Evolutionary conservation across 1,140 invertebrate genomes (phyloP).

Genomic region (Aphelenchoides fujianensis): DNA sequence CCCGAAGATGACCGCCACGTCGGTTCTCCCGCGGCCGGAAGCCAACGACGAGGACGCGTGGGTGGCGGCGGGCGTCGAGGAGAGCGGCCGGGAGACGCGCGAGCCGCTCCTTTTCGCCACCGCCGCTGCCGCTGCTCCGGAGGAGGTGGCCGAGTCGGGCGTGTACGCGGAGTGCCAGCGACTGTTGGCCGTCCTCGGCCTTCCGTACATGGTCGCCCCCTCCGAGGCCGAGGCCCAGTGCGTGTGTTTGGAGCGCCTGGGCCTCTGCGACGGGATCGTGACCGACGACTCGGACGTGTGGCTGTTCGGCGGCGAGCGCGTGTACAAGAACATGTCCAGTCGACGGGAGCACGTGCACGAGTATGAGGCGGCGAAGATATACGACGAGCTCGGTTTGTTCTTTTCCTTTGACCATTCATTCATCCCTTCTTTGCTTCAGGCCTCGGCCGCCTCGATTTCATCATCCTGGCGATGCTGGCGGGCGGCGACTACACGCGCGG

Average conservation of each 20-base stretch:
- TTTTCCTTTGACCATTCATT: neutral
- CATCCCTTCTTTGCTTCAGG: no score
- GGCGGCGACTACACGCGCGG: constrained; percentile 97
- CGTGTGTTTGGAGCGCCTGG: constrained; percentile 78
- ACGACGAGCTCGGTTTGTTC: constrained; percentile 44
- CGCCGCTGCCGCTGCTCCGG: neutral
- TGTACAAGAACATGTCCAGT: constrained; percentile 91
- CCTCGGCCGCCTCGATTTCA: constrained; percentile 69
- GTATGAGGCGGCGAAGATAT: constrained; percentile 37
- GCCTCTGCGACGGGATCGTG: constrained; percentile 77
- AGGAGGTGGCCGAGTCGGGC: constrained; percentile 71
- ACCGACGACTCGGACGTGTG: constrained; percentile 98
- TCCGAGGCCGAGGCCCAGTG: constrained; percentile 98
- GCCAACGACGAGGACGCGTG: constrained; percentile 29
- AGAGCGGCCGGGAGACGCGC: neutral
- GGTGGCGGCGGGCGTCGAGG: neutral
- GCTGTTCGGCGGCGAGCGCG: constrained; percentile 87
- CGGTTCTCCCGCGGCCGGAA: neutral
- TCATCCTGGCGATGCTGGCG: constrained; percentile 84
- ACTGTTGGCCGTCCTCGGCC: constrained; percentile 77
- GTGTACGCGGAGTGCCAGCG: constrained; percentile 77
- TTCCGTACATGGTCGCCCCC: constrained; percentile 88
- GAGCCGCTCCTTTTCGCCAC: neutral
- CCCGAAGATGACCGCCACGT: neutral
- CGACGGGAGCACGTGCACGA: constrained; percentile 43